Percentiles rank a stretch among this genome's conserved stretches.
phyloP scores from a whole-genome alignment of 2,888 invertebrate species.

The Oscheius sp. region DNA sequence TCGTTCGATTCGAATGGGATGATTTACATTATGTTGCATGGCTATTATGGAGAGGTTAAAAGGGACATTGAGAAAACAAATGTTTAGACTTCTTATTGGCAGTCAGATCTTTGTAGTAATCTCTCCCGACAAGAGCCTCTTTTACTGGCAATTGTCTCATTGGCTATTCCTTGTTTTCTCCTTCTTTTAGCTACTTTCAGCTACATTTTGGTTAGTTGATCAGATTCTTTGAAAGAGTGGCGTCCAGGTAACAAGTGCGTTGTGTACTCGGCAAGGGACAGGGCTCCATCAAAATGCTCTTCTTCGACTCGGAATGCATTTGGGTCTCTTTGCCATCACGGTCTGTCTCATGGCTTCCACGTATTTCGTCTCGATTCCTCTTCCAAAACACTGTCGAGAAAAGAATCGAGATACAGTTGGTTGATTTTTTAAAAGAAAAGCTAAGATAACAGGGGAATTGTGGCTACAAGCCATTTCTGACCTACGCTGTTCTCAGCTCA shows the following conservation, averaged over 20 bases:
- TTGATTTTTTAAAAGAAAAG: not conserved
- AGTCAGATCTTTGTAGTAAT: slow-evolving; percentile 15
- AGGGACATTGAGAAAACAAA: not conserved
- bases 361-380: slow-evolving; percentile 8
- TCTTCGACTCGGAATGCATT: slow-evolving; percentile 23
- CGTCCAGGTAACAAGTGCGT: slow-evolving; percentile 11
- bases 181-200: slow-evolving; percentile 1
- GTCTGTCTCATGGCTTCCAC: slow-evolving; percentile 18
- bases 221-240: not conserved
- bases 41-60: slow-evolving; percentile 19
- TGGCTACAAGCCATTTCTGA: slow-evolving; percentile 7
- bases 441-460: not conserved
- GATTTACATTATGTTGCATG: slow-evolving; percentile 27
- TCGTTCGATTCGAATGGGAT: slow-evolving; percentile 27
- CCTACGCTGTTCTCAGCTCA: not conserved
- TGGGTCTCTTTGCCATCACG: slow-evolving; percentile 12
- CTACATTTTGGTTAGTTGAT: slow-evolving; percentile 15
- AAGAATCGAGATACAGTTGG: not conserved
- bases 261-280: slow-evolving; percentile 3
- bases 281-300: slow-evolving; percentile 10
- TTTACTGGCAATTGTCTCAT: slow-evolving; percentile 12
- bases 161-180: slow-evolving; percentile 17
- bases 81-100: slow-evolving; percentile 19
- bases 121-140: not conserved
- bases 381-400: not conserved